Conservation (phyloP, 92 coral and sea anemone genomes). For the Parazoanthus atlanticus region DNA sequence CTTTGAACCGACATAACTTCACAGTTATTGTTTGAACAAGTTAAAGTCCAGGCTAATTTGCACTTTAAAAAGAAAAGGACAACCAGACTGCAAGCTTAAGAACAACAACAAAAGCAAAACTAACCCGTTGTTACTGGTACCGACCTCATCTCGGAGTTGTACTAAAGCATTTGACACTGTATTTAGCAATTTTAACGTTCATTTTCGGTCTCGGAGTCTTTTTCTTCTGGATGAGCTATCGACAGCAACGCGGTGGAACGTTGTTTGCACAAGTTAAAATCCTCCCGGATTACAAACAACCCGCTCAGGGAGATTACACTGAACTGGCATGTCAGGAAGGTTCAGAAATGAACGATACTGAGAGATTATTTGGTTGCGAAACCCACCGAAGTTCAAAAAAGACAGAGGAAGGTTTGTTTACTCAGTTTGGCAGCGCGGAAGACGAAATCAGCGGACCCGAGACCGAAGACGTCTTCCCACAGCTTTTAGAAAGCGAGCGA, state of each 20-base stretch:
- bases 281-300: neutral
- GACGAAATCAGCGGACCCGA: neutral
- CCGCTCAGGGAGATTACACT: neutral
- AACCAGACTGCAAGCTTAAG: neutral
- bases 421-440: neutral
- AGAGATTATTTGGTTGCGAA: neutral
- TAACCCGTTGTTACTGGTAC: neutral
- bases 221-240: neutral
- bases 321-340: neutral
- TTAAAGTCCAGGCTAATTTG: neutral
- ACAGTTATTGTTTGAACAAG: neutral
- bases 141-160: neutral
- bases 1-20: too few species aligned
- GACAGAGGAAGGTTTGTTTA: neutral
- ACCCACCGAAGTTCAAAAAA: neutral
- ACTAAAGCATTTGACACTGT: neutral
- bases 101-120: neutral
- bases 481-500: conserved; percentile 2
- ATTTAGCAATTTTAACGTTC: neutral
- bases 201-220: neutral
- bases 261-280: neutral
- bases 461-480: conserved; percentile 22
- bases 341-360: neutral
- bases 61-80: neutral
- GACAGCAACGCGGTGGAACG: neutral